These are phyloP conservation scores for Ferdinandea cuprea DNA, from an alignment of 2,888 invertebrate species.

Conservation along the genomic window DNA sequence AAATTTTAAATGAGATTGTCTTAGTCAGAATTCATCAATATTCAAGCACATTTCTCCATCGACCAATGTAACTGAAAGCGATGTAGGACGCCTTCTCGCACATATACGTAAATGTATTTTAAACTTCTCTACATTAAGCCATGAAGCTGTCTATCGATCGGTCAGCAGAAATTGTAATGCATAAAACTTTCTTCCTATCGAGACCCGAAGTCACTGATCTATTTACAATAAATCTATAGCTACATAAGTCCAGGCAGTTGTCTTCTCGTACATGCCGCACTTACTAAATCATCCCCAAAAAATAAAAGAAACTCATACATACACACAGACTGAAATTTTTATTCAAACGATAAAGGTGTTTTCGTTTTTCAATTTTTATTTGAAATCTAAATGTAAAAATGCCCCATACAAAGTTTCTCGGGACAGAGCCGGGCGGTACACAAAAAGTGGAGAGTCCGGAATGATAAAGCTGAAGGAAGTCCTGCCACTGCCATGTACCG, in stretches of 20 bases:
- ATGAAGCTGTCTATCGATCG: constrained; percentile 68
- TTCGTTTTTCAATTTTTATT: constrained; percentile 70
- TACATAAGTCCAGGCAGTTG: constrained; percentile 50
- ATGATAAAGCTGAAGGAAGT: constrained; percentile 60
- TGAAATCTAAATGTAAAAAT: constrained; percentile 73
- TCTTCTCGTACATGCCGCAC: constrained; percentile 23
- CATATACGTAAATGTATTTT: constrained; percentile 14
- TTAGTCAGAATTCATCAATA: constrained; percentile 59
- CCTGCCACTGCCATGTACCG: constrained; percentile 7
- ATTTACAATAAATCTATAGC: constrained; percentile 73
- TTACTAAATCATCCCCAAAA: constrained; percentile 9
- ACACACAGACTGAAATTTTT: constrained; percentile 71
- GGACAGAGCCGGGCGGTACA: not conserved
- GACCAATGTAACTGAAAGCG: constrained; percentile 60
- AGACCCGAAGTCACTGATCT: constrained; percentile 59
- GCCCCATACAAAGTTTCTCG: constrained; percentile 51
- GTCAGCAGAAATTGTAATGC: constrained; percentile 72
- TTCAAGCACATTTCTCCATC: not conserved
- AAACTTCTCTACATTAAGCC: constrained; percentile 33
- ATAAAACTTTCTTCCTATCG: constrained; percentile 52
- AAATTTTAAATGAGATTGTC: constrained; percentile 55
- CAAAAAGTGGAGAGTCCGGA: constrained; percentile 32
- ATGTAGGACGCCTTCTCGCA: constrained; percentile 51
- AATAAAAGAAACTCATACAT: constrained; percentile 59
- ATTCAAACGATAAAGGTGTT: constrained; percentile 69